Percentiles rank a stretch among this genome's conserved stretches.
phyloP scores from a whole-genome alignment of 1,140 invertebrate species.

The Plectrocnemia conspersa region DNA sequence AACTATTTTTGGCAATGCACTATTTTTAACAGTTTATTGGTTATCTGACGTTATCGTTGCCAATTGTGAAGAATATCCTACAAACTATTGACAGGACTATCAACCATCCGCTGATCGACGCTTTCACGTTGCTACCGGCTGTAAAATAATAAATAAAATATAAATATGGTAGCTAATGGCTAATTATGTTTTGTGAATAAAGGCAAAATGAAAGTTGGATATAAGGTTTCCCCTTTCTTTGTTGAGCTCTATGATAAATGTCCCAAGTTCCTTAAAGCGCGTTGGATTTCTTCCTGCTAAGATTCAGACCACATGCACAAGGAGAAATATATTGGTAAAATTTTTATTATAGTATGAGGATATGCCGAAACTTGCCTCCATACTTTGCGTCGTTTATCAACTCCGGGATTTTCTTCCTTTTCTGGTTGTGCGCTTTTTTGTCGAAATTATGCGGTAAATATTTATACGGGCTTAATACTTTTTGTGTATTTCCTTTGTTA shows the following conservation, averaged over 20 bases:
- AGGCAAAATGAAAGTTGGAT: slow-evolving; percentile 19
- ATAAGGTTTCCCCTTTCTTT: slow-evolving; percentile 21
- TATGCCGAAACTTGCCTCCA: slow-evolving; percentile 16
- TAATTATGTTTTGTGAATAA: background rate
- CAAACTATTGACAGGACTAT: slow-evolving; percentile 5
- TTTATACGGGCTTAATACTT: too few species aligned
- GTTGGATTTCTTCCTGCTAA: slow-evolving; percentile 10
- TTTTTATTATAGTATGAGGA: slow-evolving; percentile 15
- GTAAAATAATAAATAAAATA: slow-evolving; percentile 22
- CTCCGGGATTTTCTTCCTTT: background rate
- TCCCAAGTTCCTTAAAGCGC: slow-evolving; percentile 18
- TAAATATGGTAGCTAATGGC: background rate
- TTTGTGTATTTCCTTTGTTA: too few species aligned
- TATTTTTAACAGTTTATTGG: slow-evolving; percentile 12
- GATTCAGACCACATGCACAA: slow-evolving; percentile 17
- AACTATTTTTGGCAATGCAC: too few species aligned
- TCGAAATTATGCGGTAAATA: too few species aligned
- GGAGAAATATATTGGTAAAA: slow-evolving; percentile 13
- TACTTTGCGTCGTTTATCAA: slow-evolving; percentile 14
- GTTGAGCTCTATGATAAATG: slow-evolving; percentile 20
- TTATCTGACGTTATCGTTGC: slow-evolving; percentile 22
- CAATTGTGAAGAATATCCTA: slow-evolving; percentile 8
- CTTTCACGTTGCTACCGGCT: slow-evolving; percentile 27
- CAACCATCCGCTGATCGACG: slow-evolving; percentile 9
- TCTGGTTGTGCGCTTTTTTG: too few species aligned